phyloP scores from a whole-genome alignment of 2,797 vertebrate species.

The Ceryle rudis region DNA sequence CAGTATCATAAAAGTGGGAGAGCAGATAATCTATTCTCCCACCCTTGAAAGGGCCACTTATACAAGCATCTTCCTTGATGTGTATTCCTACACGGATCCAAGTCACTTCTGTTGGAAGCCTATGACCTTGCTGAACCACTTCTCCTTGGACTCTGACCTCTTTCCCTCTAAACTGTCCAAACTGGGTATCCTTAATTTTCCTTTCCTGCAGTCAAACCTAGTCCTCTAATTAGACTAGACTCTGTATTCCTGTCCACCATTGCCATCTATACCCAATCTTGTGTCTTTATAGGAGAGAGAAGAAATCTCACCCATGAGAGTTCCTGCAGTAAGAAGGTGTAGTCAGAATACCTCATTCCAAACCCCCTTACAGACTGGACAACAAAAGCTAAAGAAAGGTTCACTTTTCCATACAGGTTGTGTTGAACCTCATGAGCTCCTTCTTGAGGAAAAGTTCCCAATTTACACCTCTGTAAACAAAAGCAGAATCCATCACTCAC shows the following conservation, averaged over 20 bases:
- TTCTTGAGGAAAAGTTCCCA: not conserved
- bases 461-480: slow-evolving; percentile 37
- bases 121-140: not conserved
- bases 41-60: not conserved
- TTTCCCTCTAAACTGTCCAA: not conserved
- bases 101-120: not conserved
- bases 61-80: not conserved
- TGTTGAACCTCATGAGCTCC: not conserved
- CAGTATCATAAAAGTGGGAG: not conserved
- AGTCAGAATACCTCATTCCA: not conserved
- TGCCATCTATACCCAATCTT: not conserved
- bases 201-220: not conserved
- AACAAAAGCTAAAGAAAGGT: not conserved
- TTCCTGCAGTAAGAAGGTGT: not conserved
- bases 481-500: slow-evolving; percentile 30
- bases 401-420: not conserved
- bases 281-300: not conserved
- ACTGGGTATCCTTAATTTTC: not conserved
- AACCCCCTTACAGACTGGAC: not conserved
- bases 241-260: not conserved
- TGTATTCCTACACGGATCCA: not conserved
- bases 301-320: not conserved
- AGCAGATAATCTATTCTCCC: not conserved
- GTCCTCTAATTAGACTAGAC: not conserved
- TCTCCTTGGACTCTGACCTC: not conserved